These are phyloP conservation scores for Labeo catla DNA, from an alignment of 2,113 vertebrate species.

Conservation along the genomic window DNA sequence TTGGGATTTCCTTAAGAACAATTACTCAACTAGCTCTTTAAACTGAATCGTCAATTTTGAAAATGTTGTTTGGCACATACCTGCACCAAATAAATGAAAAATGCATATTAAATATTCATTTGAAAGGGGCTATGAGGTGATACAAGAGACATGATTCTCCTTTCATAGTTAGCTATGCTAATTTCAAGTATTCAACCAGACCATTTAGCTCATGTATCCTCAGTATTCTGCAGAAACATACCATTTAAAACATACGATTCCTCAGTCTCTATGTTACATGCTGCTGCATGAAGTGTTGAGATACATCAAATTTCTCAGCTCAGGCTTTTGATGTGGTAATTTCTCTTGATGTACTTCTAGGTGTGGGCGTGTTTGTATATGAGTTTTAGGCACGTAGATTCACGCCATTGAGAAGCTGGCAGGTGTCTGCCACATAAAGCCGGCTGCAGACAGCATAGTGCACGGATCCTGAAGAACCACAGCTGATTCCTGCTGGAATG, in stretches of 20 bases:
- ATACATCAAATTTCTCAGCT: constrained; percentile 19
- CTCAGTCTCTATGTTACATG: not conserved
- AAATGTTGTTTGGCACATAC: not conserved
- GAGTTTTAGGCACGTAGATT: constrained; percentile 29
- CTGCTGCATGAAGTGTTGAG: constrained; percentile 4
- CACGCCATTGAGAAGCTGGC: constrained; percentile 29
- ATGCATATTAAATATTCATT: not conserved
- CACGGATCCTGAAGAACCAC: constrained; percentile 67
- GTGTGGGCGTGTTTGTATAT: constrained; percentile 35
- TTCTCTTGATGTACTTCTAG: constrained; percentile 25
- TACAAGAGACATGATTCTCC: not conserved
- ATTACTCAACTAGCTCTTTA: no score
- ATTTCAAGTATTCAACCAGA: not conserved
- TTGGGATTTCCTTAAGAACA: no score
- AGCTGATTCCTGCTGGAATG: constrained; percentile 75
- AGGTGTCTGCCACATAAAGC: constrained; percentile 62
- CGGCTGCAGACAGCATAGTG: constrained; percentile 61
- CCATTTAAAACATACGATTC: not conserved
- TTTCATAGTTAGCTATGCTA: not conserved
- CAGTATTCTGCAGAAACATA: not conserved
- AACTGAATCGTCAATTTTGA: not conserved
- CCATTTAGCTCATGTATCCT: not conserved
- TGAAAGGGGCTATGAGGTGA: not conserved
- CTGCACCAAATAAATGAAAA: not conserved
- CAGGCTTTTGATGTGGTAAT: constrained; percentile 17